These are phyloP conservation scores for Murina feae DNA, from an alignment of 2,113 vertebrate species.

Conservation along the genomic window DNA sequence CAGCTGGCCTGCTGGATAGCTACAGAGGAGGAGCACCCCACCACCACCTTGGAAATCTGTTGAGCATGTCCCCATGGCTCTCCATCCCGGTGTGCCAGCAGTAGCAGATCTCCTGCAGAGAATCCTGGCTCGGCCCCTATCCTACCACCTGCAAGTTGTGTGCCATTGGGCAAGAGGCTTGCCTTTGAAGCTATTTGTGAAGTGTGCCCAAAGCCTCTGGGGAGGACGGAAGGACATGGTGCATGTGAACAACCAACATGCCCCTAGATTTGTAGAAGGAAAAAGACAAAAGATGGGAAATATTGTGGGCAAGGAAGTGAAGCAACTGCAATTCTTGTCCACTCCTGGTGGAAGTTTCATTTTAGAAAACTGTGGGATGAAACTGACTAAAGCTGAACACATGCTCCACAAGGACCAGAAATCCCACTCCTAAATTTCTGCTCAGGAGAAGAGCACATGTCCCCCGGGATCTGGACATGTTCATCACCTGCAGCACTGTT, in stretches of 20 bases:
- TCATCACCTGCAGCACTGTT: accelerated
- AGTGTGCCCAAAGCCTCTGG: background rate
- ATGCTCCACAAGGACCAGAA: background rate
- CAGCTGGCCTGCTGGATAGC: background rate
- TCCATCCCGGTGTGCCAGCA: background rate
- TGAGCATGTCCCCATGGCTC: accelerated
- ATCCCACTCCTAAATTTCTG: background rate
- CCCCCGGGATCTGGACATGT: accelerated
- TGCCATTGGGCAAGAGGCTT: accelerated
- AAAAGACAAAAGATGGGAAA: background rate
- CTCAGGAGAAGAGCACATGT: background rate
- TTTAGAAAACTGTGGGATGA: background rate
- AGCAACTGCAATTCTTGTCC: background rate
- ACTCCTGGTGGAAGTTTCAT: accelerated
- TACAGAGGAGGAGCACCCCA: background rate
- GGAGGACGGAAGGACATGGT: accelerated
- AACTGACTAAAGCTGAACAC: background rate
- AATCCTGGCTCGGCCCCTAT: background rate
- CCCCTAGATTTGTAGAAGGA: background rate
- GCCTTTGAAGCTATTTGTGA: background rate
- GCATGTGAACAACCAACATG: accelerated
- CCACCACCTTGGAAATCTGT: background rate
- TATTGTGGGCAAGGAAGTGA: background rate
- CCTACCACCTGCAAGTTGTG: background rate
- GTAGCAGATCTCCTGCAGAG: background rate